Evolutionary conservation across 1,140 invertebrate species (phyloP).

Genomic region (Scaptodrosophila lebanonensis): DNA sequence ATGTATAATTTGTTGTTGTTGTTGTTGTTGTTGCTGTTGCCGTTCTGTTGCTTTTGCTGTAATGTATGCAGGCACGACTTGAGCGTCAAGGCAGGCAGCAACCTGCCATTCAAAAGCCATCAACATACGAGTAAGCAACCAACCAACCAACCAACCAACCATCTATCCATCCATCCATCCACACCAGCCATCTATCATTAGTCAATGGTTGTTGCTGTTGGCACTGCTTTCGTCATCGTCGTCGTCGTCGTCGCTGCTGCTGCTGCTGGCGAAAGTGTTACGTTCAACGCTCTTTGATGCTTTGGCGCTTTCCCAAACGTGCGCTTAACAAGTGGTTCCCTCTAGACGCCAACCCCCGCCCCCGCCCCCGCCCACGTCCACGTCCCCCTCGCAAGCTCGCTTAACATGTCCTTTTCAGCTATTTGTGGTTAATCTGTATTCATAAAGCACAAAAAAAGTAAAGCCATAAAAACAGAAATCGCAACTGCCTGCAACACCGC

Average conservation of each 20-base stretch:
- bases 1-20: too few species aligned
- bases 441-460: constrained; percentile 19
- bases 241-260: constrained; percentile 19
- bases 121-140: constrained; percentile 45
- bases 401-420: too few species aligned
- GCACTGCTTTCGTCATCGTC: constrained; percentile 9
- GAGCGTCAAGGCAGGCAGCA: constrained; percentile 28
- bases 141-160: constrained; percentile 22
- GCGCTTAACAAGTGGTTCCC: constrained; percentile 62
- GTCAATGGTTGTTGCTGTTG: constrained; percentile 46
- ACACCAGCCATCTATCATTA: constrained; percentile 61
- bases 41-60: constrained; percentile 16
- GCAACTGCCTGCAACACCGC: background rate
- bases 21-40: background rate
- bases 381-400: constrained; percentile 1
- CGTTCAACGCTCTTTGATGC: constrained; percentile 64
- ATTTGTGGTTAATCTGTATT: constrained; percentile 41
- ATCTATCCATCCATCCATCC: constrained; percentile 24
- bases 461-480: background rate
- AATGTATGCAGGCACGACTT: constrained; percentile 49
- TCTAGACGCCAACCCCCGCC: background rate
- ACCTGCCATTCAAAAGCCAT: constrained; percentile 66
- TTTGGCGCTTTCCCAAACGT: constrained; percentile 66
- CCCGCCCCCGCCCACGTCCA: background rate
- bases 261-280: constrained; percentile 64